A percentile compares a stretch with the other conserved stretches of the same genome.
These are phyloP conservation scores for Atherinomorus stipes DNA, from an alignment of 2,113 vertebrate genomes.

Conservation along the genomic window DNA sequence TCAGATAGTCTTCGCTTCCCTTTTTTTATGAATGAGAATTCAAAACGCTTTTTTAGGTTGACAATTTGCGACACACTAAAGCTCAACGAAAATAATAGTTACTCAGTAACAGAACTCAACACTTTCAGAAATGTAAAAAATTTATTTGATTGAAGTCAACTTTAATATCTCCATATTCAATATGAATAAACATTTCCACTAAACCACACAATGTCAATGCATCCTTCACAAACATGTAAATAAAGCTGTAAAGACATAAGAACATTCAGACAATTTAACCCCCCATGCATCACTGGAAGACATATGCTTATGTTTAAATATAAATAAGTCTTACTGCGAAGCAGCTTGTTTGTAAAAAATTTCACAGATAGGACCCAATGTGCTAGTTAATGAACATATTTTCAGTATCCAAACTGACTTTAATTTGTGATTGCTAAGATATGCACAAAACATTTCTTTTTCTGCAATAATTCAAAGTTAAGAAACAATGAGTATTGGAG, in stretches of 20 bases:
- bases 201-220: not conserved
- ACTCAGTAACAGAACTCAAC: not conserved
- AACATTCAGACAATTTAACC: not conserved
- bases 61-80: not conserved
- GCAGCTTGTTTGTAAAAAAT: not conserved
- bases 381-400: not conserved
- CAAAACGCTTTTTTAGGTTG: not conserved
- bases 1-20: not conserved
- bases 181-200: conserved; percentile 40
- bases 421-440: not conserved
- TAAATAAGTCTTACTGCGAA: not conserved
- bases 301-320: not conserved
- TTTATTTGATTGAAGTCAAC: conserved; percentile 6
- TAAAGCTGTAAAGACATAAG: not conserved
- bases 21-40: not conserved
- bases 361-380: not conserved
- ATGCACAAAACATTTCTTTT: not conserved
- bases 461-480: not conserved
- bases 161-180: conserved; percentile 46
- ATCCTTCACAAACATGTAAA: not conserved
- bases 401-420: not conserved
- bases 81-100: not conserved
- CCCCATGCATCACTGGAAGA: not conserved
- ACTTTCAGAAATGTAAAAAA: not conserved
- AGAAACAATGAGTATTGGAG: not conserved